A percentile compares a stretch with the other conserved stretches of the same genome.
Evolutionary conservation across 64 coral and sea anemone genomes (phyloP).

Genomic region (Pachyseris speciosa): DNA sequence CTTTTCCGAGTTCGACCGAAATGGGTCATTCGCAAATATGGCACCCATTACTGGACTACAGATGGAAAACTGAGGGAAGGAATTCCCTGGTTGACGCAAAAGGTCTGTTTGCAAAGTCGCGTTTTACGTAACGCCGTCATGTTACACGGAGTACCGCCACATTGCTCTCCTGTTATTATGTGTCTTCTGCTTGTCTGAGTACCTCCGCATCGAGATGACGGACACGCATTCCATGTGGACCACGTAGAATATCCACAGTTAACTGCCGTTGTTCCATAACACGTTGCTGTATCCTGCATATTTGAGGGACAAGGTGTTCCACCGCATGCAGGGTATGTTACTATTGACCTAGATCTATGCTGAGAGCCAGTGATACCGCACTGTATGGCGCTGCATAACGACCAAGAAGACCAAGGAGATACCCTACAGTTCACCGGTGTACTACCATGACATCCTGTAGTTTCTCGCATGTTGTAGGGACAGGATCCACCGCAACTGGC

Average conservation of each 20-base stretch:
- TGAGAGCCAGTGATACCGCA: background rate
- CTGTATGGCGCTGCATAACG: background rate
- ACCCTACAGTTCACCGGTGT: background rate
- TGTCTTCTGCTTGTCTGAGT: background rate
- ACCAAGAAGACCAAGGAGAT: background rate
- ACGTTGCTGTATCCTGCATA: background rate
- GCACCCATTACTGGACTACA: background rate
- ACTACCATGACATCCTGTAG: too few species aligned
- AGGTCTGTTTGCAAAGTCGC: background rate
- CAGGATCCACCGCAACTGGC: background rate
- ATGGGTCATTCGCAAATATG: conserved; percentile 4
- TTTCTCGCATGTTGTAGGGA: too few species aligned
- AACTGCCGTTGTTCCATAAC: background rate
- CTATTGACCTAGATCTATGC: background rate
- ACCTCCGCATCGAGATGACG: background rate
- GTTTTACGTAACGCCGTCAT: conserved; percentile 2
- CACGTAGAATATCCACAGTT: background rate
- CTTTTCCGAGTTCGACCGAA: background rate
- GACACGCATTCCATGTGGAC: background rate
- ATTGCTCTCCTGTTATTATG: background rate
- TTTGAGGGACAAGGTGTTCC: background rate
- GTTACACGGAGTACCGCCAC: conserved; percentile 1
- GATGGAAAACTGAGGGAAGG: background rate
- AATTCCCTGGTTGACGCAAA: background rate
- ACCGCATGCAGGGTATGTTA: background rate